Percentiles rank a stretch among this genome's conserved stretches.
Conservation (phyloP, 2,113 vertebrate species). For the Galemys pyrenaicus region DNA sequence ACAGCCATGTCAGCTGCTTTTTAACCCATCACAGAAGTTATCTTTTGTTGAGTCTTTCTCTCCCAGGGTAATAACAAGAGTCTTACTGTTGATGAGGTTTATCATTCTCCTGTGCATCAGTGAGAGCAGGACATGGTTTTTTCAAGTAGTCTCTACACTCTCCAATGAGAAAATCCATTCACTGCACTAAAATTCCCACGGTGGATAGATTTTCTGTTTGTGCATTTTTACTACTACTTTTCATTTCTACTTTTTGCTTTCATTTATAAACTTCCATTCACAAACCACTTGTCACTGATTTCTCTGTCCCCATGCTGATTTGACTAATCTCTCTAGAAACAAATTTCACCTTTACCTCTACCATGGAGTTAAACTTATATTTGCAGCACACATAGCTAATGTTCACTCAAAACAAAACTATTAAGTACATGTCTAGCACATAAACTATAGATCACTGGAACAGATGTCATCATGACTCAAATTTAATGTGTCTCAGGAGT, state of each 20-base stretch:
- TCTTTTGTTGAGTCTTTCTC: background rate
- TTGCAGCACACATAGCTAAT: background rate
- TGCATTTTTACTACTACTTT: background rate
- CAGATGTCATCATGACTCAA: constrained; percentile 10
- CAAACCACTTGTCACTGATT: background rate
- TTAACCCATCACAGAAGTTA: background rate
- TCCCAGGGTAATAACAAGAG: background rate
- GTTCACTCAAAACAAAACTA: background rate
- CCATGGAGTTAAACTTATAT: background rate
- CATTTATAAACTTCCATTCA: background rate
- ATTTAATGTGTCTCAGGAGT: constrained; percentile 30
- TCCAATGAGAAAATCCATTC: background rate
- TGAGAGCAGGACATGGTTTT: background rate
- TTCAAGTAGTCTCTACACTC: background rate
- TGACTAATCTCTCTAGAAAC: background rate
- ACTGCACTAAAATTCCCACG: background rate
- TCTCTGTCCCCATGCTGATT: background rate
- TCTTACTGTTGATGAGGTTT: background rate
- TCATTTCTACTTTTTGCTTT: background rate
- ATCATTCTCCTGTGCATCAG: background rate
- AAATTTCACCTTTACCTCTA: background rate
- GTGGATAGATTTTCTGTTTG: background rate
- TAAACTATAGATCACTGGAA: background rate
- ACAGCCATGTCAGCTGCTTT: background rate
- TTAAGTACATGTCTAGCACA: background rate